Evolutionary conservation across 92 coral and sea anemone species (phyloP).

Genomic region (Chrysogorgia sp.): DNA sequence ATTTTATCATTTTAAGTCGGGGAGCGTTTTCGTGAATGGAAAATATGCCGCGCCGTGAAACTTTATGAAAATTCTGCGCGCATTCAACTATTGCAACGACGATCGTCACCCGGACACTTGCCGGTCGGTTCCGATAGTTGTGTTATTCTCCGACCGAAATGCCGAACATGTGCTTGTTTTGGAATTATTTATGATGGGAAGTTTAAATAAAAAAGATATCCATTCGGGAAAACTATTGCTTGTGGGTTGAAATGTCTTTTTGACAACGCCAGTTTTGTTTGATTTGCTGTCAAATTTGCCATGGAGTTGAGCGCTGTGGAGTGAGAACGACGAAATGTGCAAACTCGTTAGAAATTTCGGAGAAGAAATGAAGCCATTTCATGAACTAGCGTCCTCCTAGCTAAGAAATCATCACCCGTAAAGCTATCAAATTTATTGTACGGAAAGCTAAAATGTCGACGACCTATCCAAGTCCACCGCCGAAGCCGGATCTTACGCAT

Average conservation of each 20-base stretch:
- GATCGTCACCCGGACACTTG: not conserved
- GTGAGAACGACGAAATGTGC: not conserved
- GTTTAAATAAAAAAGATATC: conserved; percentile 29
- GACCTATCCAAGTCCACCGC: conserved; percentile 70
- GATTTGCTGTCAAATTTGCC: not conserved
- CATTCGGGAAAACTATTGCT: conserved; percentile 24
- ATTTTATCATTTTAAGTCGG: too few relatives aligned
- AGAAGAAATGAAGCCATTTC: not conserved
- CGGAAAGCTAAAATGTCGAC: conserved; percentile 3
- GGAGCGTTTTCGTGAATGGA: too few relatives aligned
- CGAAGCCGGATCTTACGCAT: conserved; percentile 93
- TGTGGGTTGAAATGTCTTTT: conserved; percentile 46
- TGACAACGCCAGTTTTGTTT: conserved; percentile 26
- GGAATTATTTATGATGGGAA: conserved; percentile 48
- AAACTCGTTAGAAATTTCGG: not conserved
- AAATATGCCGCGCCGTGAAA: too few relatives aligned
- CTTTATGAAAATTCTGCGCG: too few relatives aligned
- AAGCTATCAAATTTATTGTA: conserved; percentile 7
- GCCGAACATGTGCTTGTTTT: conserved; percentile 49
- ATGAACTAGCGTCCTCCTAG: not conserved
- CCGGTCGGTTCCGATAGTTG: conserved; percentile 4
- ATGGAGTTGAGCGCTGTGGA: not conserved
- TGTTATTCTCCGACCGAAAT: conserved; percentile 26
- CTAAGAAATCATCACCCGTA: not conserved
- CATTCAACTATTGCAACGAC: too few relatives aligned